Evolutionary conservation across 64 coral and sea anemone species (phyloP), one percentile per base, ranked within the genome.

Genomic region (Dendrophyllia cribrosa): DNA sequence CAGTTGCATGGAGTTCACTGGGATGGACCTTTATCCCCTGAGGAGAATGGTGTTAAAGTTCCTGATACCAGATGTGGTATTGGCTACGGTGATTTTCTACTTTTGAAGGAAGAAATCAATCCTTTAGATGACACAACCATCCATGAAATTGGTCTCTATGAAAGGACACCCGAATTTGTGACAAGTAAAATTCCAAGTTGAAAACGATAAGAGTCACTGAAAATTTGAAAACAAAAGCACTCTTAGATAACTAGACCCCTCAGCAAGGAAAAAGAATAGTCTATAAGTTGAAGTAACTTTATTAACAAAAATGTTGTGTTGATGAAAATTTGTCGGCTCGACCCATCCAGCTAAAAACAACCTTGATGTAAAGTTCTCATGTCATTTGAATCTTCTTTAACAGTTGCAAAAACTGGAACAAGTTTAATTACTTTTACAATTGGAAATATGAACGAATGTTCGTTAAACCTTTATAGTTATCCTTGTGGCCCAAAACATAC

Each of bases 121-220:
- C 87, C 87, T 65, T 77, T 89, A 46, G 72, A 65, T 45, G 74
- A 89, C 16, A 89, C 55, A 7, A 77, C 74, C 60, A 58, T 43
- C 69, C 71, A 89, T 89, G 87, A 72, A 51, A 89, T 89, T 61
- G 87, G 77, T 78, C 71, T 89, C 52, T 89, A 77, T 74, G 25
- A 64, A 89, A 66, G 59, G 59, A 60, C 72, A 63, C 64, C 78
- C 15, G 21, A 53, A 45, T 89, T 78, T 89, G 87, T 89, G 34
- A 78, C 49, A 50, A 86, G 49, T 52, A 76, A 43, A 89, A 46
- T 86, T 56, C 22, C 68, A 23, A 71, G 68, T 71, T 71, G 68
- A 71, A 71, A 71, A 9, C 22, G 6, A 8, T 71, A 71, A 71
- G 68, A 25, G 11, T 71, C 19, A 71, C 22, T 22, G 20, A 71